Evolutionary conservation across 2,888 invertebrate genomes (phyloP), one percentile per base, ranked within the genome.

Genomic region (Cistogaster globosa): DNA sequence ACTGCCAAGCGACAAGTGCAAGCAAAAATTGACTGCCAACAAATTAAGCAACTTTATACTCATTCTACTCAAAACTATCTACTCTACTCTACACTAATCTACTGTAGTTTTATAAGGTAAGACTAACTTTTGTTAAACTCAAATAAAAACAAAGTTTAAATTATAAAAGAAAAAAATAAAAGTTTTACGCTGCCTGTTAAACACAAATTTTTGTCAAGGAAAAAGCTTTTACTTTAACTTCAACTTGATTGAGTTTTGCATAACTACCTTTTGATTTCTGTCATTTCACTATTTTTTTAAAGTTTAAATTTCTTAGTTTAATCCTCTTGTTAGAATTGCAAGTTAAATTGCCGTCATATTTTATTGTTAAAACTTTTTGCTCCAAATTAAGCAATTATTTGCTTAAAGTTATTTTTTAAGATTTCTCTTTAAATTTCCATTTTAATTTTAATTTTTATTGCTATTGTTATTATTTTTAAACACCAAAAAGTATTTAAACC

Each of bases 1-100:
- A 76, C 32, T 20, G 36, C 72, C 72, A 42, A 76, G 72, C 78
- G 78, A 83, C 83, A 78, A 84, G 83, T 77, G 76, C 57, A 81
- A 58, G 51, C 22, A 53, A 18, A 67, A 67, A n/a, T 63, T 20
- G 26, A 60, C 76, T 63, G 71, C 63, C 76, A 77, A 36, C 65
- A 75, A 63, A 16, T 12, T 67, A 32, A 63, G 45, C 69, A 77
- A 83, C 65, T 75, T 65, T 71, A 75, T 62, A 83, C 67, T 75
- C 65, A 16, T 32, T 32, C 32, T 32, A 62, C 22, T n/a, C 32
- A 45, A n/a, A 32, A 67, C 32, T 22, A 8, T 14, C 26, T n/a
- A 77, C 32, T 48, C 18, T 18, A 45, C 8, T 32, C 9, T 22
- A 55, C n/a, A 45, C 36, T 8, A 48, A 9, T 11, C 42, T 22